A percentile compares a stretch with the other conserved stretches of the same genome.
These are phyloP conservation scores for Drosophila sp. DNA, from an alignment of 1,140 invertebrate genomes.

Conservation along the genomic window DNA sequence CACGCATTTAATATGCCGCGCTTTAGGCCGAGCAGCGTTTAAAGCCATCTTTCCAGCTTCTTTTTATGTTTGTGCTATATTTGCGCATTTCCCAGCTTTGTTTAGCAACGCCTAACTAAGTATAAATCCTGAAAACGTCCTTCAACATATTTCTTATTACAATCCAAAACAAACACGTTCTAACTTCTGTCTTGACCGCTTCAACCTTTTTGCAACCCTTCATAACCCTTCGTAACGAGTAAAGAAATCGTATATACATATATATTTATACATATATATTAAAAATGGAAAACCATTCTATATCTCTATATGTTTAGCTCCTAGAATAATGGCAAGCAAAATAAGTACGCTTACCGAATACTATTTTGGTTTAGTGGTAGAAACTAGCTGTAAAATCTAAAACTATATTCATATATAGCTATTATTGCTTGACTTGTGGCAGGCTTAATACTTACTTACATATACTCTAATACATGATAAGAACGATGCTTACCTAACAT, in stretches of 20 bases:
- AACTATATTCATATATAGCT: constrained; percentile 14
- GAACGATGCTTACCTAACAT: constrained; percentile 68
- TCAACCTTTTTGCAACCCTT: constrained; percentile 17
- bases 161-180: constrained; percentile 19
- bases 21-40: constrained; percentile 61
- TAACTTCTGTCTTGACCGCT: constrained; percentile 28
- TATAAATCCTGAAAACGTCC: background rate
- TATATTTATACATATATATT: constrained; percentile 9
- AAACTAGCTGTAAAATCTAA: constrained; percentile 69
- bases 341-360: constrained; percentile 69
- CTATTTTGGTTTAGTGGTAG: constrained; percentile 53
- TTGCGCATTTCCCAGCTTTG: constrained; percentile 17
- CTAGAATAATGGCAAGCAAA: constrained; percentile 70
- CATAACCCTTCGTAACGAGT: constrained; percentile 6
- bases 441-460: constrained; percentile 39
- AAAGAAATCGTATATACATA: constrained; percentile 2
- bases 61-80: constrained; percentile 27
- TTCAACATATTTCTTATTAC: background rate
- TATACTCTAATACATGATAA: constrained; percentile 54
- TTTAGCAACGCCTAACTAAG: constrained; percentile 12
- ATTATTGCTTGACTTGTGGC: constrained; percentile 53
- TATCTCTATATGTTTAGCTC: constrained; percentile 62
- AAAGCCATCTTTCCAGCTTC: constrained; percentile 7
- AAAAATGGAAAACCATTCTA: constrained; percentile 10
- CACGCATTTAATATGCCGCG: constrained; percentile 41